Base-by-base conservation (phyloP, 2,888 invertebrate genomes). In the Chironomus riparius region DNA sequence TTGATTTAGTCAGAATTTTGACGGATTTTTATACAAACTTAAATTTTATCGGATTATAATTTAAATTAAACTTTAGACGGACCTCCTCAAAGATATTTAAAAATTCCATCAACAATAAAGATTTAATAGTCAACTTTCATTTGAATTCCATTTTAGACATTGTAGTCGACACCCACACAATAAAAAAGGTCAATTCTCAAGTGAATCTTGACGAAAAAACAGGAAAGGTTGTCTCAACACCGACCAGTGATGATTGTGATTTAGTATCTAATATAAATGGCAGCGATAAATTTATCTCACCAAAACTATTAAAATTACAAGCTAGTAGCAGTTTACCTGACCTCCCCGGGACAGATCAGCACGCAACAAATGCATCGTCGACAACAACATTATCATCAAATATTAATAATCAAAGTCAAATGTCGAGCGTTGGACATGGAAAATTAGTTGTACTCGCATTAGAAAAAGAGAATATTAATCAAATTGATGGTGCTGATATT, bases 361-460 rank as follows among this genome's bases (percentile, higher is more conserved):
- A 68, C 2, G 6, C 13, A 56, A 68, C 56, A 3, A 22, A 65
- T 13, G 47, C 73, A 18, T 22, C 69, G 22, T 56, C 70, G 5
- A 50, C 72, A 12, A 69, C 50, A n/a, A 68, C 77, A 12, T 2
- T 65, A 6, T 70, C 69, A 7, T 70, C 76, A 21, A 76, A 70
- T 15, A 48, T 24, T 24, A 70, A 70, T 24, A 70, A 70, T 22
- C 62, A 70, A 47, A 70, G 47, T 18, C 56, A 61, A 21, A n/a
- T 18, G 18, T 18, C 15, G 4, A 48, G 24, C n/a, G 15, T 3
- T 4, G 69, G 28, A 12, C n/a, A 70, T 47, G 76, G 77, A 21
- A 77, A 76, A 47, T 65, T 76, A 56, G 73, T 77, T 68, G 70
- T 76, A 48, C 56, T 77, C 21, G 76, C 77, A 48, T 38, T 68